Base-by-base conservation (phyloP, 2,888 invertebrate species). In the Oeneis ivallda region DNA sequence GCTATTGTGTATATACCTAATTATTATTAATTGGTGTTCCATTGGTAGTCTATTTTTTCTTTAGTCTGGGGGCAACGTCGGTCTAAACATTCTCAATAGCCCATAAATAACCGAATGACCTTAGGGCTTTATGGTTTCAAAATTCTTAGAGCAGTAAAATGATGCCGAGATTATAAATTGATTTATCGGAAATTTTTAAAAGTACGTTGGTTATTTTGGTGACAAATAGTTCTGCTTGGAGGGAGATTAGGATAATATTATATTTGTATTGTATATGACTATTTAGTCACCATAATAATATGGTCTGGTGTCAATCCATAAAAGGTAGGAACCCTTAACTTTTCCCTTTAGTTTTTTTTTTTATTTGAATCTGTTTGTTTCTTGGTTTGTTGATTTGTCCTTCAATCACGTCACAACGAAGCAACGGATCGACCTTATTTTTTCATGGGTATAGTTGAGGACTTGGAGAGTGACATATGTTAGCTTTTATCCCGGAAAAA, bases 21-120 rank as follows among this genome's bases (percentile, higher is more conserved):
- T 37, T 37, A 37, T 37, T 3, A 17, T 47, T 9, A 15, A 9
- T 17, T 47, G 47, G 9, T 17, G 2, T 8, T 15, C 9, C 13
- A 3, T 26, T 26, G 15, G 2, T 15, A 9, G 39, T 56, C 56
- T 56, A 56, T 56, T 10, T 19, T 56, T 41, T 8, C 39, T 56
- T 11, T 19, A 39, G 15, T 39, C 53, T 39, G 5, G 17, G 54
- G 13, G 8, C n/a, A 19, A 50, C 59, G 58, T 62, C 37, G 49
- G 62, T 65, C 62, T 56, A 62, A 53, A 49, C 34, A 17, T 68
- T 62, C 49, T 62, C 49, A 62, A 65, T 54, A 49, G 43, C 26
- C 47, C 62, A 65, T 68, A 68, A 68, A 68, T 68, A 65, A 68
- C 47, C 13, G 32, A 26, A 65, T 59, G 65, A 59, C 68, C 68